Evolutionary conservation across 2,797 vertebrate genomes (phyloP), one percentile per base, ranked within the genome.

Genomic region (Forpus xanthops): DNA sequence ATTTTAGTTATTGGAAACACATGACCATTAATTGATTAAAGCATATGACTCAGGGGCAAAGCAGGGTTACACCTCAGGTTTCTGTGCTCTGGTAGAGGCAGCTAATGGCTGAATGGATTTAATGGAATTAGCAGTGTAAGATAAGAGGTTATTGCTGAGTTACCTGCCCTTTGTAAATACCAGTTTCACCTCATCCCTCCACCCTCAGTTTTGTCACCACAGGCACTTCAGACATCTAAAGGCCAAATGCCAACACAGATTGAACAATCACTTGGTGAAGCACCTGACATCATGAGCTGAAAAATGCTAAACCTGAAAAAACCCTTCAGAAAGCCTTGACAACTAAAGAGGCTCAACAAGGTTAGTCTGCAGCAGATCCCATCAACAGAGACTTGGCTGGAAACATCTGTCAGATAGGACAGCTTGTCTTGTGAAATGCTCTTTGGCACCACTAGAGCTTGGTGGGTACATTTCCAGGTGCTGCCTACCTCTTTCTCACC

Each of bases 401-500:
- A 80, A 20, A 20, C 0, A 3, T 1, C 64, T 58, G 39, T 50
- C 33, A 25, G 33, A 10, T 2, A 27, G 52, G 12, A 21, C 12
- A 70, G n/a, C 5, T 13, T 4, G 13, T 28, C 50, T 23, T n/a
- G 18, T 4, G 2, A 33, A 39, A 52, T 0, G 12, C 8, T 7
- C 12, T 5, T 65, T 8, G 8, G 7, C 6, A 61, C 10, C 68
- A 41, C 8, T 3, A 13, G 18, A 21, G 23, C 67, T 77, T 11
- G 0, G 4, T 8, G 55, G 67, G 49, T 4, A 14, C 11, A 1
- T 3, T 25, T 17, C 55, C 53, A 16, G 44, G 2, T 35, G 50
- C 35, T 53, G 15, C n/a, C 72, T 15, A 11, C 23, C 24, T 18
- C 45, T 12, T 62, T 41, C 12, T 39, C 56, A 33, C 10, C 39